Evolutionary conservation across 2,888 invertebrate genomes (phyloP).

Genomic region (Hyposoter dolosus): DNA sequence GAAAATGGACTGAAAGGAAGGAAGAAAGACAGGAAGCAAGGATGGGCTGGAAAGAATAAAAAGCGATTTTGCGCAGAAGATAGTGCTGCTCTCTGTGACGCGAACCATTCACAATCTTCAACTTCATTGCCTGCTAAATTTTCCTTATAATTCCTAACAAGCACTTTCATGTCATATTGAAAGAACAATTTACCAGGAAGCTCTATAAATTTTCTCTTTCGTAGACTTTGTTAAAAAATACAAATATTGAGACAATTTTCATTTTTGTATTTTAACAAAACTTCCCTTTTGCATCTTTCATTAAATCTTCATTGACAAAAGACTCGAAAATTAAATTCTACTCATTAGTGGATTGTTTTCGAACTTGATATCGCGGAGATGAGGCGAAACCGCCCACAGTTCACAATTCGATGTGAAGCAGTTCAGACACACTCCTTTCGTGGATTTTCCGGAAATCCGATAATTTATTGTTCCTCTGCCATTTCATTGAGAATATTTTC

Average conservation of each 20-base stretch:
- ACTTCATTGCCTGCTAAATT: constrained; percentile 6
- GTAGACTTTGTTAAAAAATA: background rate
- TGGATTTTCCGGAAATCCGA: constrained; percentile 2
- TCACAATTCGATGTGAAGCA: background rate
- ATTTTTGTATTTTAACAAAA: background rate
- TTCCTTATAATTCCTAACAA: constrained; percentile 26
- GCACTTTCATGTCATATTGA: background rate
- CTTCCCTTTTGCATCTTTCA: background rate
- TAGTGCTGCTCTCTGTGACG: constrained; percentile 36
- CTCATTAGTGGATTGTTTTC: background rate
- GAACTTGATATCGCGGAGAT: constrained; percentile 4
- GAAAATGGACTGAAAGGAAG: constrained; percentile 37
- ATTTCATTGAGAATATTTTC: constrained; percentile 13
- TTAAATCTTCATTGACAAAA: background rate
- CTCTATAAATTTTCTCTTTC: background rate
- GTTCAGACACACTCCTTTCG: background rate
- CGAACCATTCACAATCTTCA: constrained; percentile 38
- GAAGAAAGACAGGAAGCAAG: background rate
- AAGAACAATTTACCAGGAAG: background rate
- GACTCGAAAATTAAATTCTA: background rate
- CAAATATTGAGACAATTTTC: background rate
- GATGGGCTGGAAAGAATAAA: background rate
- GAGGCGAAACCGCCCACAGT: background rate
- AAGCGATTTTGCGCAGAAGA: constrained; percentile 28
- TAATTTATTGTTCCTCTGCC: constrained; percentile 18